Base-by-base conservation (phyloP, 2,888 invertebrate species). In the Euclidia mi region DNA sequence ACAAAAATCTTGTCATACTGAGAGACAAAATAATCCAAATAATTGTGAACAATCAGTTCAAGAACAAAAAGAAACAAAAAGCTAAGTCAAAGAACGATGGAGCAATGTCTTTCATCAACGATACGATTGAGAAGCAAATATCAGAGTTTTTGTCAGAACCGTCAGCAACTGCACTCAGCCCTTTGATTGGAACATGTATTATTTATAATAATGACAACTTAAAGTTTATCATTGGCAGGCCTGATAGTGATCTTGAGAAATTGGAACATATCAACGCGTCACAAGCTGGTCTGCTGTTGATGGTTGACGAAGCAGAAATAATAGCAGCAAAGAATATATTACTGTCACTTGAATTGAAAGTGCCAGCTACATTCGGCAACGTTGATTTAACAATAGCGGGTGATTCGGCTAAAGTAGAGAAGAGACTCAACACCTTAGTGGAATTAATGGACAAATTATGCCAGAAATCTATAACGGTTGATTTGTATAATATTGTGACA, bases 361-460 rank as follows among this genome's bases (percentile, higher is more conserved):
- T 71, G 0, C 71, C 68, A 0, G 4, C 29, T 11, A 10, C 49
- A 1, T 71, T 72, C 14, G 71, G 71, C 3, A 72, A 71, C 18
- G 37, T 18, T n/a, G 68, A 72, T 34, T 15, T 53, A 15, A n/a
- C 34, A 17, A 53, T 53, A 12, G 25, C 17, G n/a, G 52, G 32
- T 1, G 46, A 28, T 28, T 0, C 14, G 2, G 29, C 38, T 6
- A 56, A 40, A 37, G 31, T 20, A 18, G 45, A 37, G n/a, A 42
- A 1, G 17, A 46, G 31, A 25, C 12, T 53, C 14, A 35, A 25
- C 4, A 11, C 35, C 28, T 42, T 53, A 20, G 20, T 29, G 10
- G 10, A 34, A 2, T 9, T 10, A 14, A 9, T 53, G 9, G 35
- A 18, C 0, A 17, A 47, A 18, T 20, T 53, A 15, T 31, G 46